Conservation (phyloP, 2,113 vertebrate genomes). For the Callipepla californica region DNA sequence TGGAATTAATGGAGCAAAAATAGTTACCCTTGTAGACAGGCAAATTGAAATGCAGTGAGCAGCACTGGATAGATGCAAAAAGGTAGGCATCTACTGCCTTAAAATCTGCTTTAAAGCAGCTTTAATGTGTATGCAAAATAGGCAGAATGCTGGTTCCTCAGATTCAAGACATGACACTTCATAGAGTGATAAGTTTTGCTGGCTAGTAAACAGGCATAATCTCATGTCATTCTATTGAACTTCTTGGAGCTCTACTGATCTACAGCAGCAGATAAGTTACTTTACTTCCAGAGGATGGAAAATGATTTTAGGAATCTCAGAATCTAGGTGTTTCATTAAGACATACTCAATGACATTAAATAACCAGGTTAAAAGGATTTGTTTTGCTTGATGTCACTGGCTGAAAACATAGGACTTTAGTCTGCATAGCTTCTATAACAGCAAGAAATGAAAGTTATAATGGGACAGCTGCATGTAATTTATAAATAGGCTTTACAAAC, state of each 20-base stretch:
- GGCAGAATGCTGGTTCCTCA: rapidly evolving
- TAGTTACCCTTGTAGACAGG: neutral
- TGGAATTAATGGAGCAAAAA: neutral
- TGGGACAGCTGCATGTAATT: neutral
- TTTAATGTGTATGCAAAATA: neutral
- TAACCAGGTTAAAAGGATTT: neutral
- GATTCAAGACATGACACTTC: neutral
- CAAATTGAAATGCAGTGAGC: neutral
- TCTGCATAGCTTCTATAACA: neutral
- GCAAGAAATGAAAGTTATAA: neutral
- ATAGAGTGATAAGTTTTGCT: neutral
- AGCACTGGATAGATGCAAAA: neutral
- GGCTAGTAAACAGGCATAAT: neutral
- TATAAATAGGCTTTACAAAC: neutral
- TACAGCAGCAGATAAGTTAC: neutral
- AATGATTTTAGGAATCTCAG: neutral
- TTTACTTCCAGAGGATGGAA: neutral
- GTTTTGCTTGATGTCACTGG: neutral
- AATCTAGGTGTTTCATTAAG: neutral
- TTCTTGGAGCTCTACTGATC: neutral
- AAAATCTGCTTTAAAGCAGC: neutral
- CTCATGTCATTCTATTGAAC: neutral
- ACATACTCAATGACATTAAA: neutral
- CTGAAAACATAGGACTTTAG: constrained; percentile 6
- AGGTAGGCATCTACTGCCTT: neutral